These are phyloP conservation scores for Pithys albifrons DNA, from an alignment of 2,113 vertebrate genomes.

Conservation along the genomic window DNA sequence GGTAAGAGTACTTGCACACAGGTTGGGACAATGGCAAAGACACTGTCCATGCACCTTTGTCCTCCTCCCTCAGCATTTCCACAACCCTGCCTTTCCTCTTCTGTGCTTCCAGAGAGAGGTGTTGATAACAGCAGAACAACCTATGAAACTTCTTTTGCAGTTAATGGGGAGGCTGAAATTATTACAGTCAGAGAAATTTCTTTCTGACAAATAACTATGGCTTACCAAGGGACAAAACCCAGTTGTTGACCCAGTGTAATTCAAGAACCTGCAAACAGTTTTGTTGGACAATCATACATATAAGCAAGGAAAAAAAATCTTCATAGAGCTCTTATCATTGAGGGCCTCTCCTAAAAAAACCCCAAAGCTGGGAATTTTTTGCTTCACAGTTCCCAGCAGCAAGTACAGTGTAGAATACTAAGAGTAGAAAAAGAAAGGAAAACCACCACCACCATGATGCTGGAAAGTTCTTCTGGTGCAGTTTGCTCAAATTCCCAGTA, in stretches of 20 bases:
- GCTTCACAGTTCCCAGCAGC: not conserved
- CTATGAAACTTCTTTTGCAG: not conserved
- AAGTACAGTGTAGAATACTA: not conserved
- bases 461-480: not conserved
- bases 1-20: not conserved
- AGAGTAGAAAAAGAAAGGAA: not conserved
- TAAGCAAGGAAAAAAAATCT: not conserved
- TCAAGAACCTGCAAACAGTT: not conserved
- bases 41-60: accelerated
- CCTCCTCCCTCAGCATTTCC: not conserved
- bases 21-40: not conserved
- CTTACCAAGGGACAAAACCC: not conserved
- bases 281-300: not conserved
- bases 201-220: not conserved
- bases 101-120: not conserved
- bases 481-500: not conserved
- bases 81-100: not conserved
- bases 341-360: not conserved
- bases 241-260: not conserved
- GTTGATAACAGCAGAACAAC: not conserved
- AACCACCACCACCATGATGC: accelerated
- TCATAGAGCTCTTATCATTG: not conserved
- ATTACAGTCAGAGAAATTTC: not conserved
- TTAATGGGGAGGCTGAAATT: not conserved
- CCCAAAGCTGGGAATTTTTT: not conserved